These are phyloP conservation scores for Penelope pileata DNA, from an alignment of 2,113 vertebrate genomes.

Conservation along the genomic window DNA sequence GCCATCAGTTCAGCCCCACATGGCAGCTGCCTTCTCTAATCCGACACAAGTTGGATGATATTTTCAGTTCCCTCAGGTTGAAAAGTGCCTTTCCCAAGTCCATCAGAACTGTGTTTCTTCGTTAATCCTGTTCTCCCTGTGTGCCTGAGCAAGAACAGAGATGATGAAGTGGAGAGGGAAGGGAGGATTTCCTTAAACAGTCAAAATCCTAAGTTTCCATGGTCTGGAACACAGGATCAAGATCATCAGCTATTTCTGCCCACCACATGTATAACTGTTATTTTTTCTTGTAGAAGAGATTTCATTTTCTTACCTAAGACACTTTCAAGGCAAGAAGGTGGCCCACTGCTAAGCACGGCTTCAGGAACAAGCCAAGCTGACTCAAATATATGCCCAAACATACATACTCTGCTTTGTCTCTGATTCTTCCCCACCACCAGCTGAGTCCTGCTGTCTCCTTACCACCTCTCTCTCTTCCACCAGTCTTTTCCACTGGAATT, in stretches of 20 bases:
- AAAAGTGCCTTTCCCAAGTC: not conserved
- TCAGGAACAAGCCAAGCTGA: not conserved
- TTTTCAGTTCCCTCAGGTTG: conserved; percentile 8
- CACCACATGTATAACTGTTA: not conserved
- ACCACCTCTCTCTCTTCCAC: not conserved
- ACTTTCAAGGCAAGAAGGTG: not conserved
- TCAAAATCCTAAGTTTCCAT: not conserved
- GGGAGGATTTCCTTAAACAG: not conserved
- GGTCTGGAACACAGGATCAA: not conserved
- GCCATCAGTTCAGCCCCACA: accelerated
- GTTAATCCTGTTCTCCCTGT: not conserved
- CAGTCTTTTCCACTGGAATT: not conserved
- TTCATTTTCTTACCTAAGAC: not conserved
- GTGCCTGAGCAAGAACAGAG: not conserved
- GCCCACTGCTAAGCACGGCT: not conserved
- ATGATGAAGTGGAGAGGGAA: not conserved
- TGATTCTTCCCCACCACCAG: not conserved
- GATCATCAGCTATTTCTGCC: not conserved
- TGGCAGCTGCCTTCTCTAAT: not conserved
- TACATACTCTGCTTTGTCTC: not conserved
- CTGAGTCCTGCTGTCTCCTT: not conserved
- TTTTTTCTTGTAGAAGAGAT: not conserved
- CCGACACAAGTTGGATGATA: not conserved
- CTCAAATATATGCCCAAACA: not conserved
- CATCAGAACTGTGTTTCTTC: not conserved